Percentiles rank a stretch among this genome's conserved stretches.
Conservation (phyloP, 2,113 vertebrate genomes). For the Rhegmatorhina hoffmannsi region DNA sequence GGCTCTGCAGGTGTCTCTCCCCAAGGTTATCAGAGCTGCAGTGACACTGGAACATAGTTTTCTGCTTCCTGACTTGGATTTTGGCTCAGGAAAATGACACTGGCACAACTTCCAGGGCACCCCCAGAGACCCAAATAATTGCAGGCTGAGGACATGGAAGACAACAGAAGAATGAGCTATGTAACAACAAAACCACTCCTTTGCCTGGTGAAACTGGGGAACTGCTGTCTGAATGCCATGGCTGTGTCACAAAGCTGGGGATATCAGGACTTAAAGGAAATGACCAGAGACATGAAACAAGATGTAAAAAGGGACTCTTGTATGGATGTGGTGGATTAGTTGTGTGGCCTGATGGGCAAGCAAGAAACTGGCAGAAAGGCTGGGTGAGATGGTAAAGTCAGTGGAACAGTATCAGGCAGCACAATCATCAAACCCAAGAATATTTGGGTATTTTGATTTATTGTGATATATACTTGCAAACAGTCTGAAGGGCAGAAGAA, state of each 20-base stretch:
- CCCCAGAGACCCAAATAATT: background rate
- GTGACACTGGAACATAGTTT: background rate
- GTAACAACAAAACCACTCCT: background rate
- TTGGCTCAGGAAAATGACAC: background rate
- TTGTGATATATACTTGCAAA: background rate
- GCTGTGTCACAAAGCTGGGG: background rate
- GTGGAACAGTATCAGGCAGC: background rate
- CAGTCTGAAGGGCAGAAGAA: slow-evolving; percentile 1
- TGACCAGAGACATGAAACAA: background rate
- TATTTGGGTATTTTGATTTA: background rate
- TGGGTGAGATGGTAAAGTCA: background rate
- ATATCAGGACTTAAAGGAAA: background rate
- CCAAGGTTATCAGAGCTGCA: background rate
- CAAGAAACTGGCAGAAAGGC: background rate
- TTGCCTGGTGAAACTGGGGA: background rate
- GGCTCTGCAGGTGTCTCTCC: background rate
- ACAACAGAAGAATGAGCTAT: background rate
- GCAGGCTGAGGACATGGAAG: background rate
- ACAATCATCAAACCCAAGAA: background rate
- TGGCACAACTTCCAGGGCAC: background rate
- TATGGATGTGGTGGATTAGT: background rate
- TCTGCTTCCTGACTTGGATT: background rate
- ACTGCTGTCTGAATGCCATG: background rate
- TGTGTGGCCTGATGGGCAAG: background rate
- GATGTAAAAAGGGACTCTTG: background rate